Base-by-base conservation (phyloP, 2,113 vertebrate genomes). In the Monopterus albus region DNA sequence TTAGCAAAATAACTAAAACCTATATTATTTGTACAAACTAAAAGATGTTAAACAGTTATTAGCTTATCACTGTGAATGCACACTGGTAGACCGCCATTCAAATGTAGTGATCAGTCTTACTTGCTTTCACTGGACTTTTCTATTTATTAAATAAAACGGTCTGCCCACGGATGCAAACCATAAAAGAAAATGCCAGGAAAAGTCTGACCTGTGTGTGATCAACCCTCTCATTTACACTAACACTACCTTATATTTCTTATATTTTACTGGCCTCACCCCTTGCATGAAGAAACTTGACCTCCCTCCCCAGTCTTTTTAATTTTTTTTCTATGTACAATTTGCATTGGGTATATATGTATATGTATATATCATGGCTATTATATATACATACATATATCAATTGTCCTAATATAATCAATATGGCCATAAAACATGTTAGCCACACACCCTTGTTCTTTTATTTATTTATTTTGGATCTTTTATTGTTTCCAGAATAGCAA, bases 371-470 rank as follows among this genome's bases (percentile, higher is more conserved):
- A 46, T 50, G 76, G 80, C 79, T 87, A 86, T 82, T 72, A 87
- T 90, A 89, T 91, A 92, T 91, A 78, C 88, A 91, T 92, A 86
- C 87, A 90, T 91, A 91, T 89, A 92, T 91, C 64, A 79, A 46
- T 68, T 78, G 20, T 88, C 51, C 82, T 79, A 90, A 87, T 89
- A 75, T 76, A 81, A 78, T 84, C 79, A 82, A 86, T 88, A 88
- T 39, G 52, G 81, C 65, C 89, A 91, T 85, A 49, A 82, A 82
- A 89, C 79, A 85, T 58, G 65, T 88, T 86, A 83, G 83, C 87
- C 87, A 70, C 68, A 56, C 59, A 47, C 59, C 74, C 40, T 63
- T 72, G n/a, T 76, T 80, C n/a, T n/a, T n/a, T n/a, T n/a, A n/a
- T n/a, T 73, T 18, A 9, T 78, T 80, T 67, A 6, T 28, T 73